Base-by-base conservation (phyloP, 2,797 vertebrate species). In the Anguilla megastoma region DNA sequence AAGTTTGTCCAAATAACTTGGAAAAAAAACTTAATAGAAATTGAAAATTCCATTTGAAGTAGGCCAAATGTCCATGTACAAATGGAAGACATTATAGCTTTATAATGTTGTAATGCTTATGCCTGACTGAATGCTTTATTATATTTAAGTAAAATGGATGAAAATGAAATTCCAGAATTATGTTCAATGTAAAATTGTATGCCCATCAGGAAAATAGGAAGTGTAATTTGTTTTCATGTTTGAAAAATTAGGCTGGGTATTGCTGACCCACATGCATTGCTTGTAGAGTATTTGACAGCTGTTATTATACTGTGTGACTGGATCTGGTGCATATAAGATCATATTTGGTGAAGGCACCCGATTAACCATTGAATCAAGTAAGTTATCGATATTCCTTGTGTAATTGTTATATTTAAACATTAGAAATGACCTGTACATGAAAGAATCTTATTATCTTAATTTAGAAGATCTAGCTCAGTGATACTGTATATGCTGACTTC, bases 251-350 rank as follows among this genome's bases (percentile, higher is more conserved):
- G 4, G 33, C 9, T 36, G 33, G 12, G 21, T 5, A n/a, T 27
- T 18, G 12, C 10, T 36, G 30, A 27, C 3, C 71, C 50, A 58
- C 12, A 36, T 60, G 27, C 33, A 41, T 85, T 33, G 36, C 14
- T 36, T 80, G 4, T 8, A 27, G 60, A 71, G 83, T 84, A 84
- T 84, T 86, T 86, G 63, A 69, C 41, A 12, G 27, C 36, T 8
- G 8, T 69, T 87, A 5, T 71, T 30, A 16, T 21, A 66, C 79
- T 84, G 80, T 85, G 86, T 85, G 86, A 84, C 45, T 85, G 50
- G 2, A 69, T 4, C 7, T 18, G 45, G 33, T 18, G 18, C 2
- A n/a, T 16, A 56, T 48, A 84, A n/a, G 24, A 52, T n/a, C 8
- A 86, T 84, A 21, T 87, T 87, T 71, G 21, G 79, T 60, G 69